Base-by-base conservation (phyloP, 2,797 vertebrate genomes). In the Pseudomugil gertrudae region DNA sequence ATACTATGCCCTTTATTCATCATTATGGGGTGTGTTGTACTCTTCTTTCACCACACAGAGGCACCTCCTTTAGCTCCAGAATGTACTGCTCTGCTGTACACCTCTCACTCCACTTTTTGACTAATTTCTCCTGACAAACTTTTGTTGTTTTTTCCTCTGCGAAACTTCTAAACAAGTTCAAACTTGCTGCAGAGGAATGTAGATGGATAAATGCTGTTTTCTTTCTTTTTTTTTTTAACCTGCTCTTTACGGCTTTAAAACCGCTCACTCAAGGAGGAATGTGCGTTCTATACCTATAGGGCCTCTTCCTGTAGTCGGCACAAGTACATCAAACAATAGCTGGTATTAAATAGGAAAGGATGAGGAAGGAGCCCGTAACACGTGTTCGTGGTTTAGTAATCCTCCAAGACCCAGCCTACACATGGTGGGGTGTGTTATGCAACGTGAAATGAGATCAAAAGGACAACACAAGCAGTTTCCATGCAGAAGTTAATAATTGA, bases 21-120 rank as follows among this genome's bases (percentile, higher is more conserved):
- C 64, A 74, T 90, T 87, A 84, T 87, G 81, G 84, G 87, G 68
- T 88, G 66, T 77, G 72, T 76, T 79, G 71, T 65, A 72, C 57
- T 5, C 14, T 15, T 10, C 69, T 52, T 78, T 81, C 55, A 79
- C 72, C 57, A 57, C 72, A 56, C 33, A 59, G 51, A 54, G 55
- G 50, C 74, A 35, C 51, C 61, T 79, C 71, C 21, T 76, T 78
- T n/a, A 47, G 70, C 70, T 64, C 29, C 50, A 29, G 17, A 27
- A 10, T 1, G 29, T 45, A 40, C 33, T 63, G 54, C 61, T 35
- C 26, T 32, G 43, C 70, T 35, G 14, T 76, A 65, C 24, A 57
- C 57, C 15, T 61, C 62, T 57, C 45, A 15, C 21, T 61, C 54
- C 63, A 29, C 27, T 66, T 81, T 32, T 56, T 78, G 69, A 72